phyloP scores from a whole-genome alignment of 2,113 vertebrate genomes.

The Trichechus manatus region DNA sequence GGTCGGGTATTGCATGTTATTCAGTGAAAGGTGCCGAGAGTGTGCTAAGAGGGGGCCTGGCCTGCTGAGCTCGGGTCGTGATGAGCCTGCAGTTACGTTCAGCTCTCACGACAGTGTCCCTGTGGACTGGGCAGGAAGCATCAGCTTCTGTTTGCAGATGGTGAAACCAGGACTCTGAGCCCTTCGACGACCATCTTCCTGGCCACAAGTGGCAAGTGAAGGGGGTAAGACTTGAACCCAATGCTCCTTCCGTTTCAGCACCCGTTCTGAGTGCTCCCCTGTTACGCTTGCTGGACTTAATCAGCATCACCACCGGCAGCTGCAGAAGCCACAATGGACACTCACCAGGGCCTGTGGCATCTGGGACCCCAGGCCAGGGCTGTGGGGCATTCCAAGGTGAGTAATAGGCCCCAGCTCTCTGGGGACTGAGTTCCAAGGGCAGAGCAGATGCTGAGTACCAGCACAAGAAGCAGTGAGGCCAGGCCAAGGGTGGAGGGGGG shows the following conservation, averaged over 20 bases:
- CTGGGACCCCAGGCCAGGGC: not conserved
- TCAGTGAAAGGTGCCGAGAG: not conserved
- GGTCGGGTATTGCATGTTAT: rapidly evolving
- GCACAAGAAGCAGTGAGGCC: not conserved
- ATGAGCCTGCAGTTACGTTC: not conserved
- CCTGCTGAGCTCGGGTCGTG: not conserved
- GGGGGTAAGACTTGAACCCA: not conserved
- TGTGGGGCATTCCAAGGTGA: not conserved
- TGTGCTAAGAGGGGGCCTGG: rapidly evolving
- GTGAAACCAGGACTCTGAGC: not conserved
- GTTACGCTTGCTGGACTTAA: too few species aligned
- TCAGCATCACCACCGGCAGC: not conserved
- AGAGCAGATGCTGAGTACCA: not conserved
- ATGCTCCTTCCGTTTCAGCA: rapidly evolving
- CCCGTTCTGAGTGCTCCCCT: rapidly evolving
- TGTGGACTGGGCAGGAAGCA: not conserved
- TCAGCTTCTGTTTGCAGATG: not conserved
- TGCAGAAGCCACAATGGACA: not conserved
- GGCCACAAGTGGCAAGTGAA: not conserved
- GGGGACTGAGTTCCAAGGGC: not conserved
- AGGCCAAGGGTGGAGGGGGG: rapidly evolving
- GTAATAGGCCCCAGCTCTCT: too few species aligned
- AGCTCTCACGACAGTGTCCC: not conserved
- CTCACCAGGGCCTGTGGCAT: not conserved
- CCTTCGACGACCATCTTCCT: not conserved